Evolutionary conservation across 2,888 invertebrate species (phyloP), one percentile per base, ranked within the genome.

Genomic region (Phyllotreta cruciferae): DNA sequence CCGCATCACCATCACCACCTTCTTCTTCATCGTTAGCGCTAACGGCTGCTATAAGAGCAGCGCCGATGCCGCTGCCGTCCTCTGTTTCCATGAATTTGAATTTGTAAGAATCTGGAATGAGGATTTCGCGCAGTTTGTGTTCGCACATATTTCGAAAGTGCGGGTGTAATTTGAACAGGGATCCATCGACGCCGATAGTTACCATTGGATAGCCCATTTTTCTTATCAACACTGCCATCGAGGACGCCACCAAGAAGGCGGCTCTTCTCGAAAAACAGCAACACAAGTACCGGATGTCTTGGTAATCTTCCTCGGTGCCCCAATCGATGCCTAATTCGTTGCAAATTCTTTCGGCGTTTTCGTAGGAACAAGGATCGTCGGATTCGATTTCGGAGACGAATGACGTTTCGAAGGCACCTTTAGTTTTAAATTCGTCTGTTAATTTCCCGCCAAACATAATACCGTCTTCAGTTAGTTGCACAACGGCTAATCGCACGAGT

Each of bases 131-230:
- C 52, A 72, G 66, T 57, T 72, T 70, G 36, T 64, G 64, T 56
- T 67, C 66, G 64, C 70, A 67, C 35, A 66, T 14, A 36, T 68
- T 61, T 44, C 70, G 84, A 87, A 98, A 98, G 83, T 94, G 92
- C 5, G 98, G 98, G 82, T 98, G 98, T 86, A 93, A 97, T 74
- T 98, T 89, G 84, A 97, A 98, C 10, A 98, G 93, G 65, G 96
- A 96, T 68, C 98, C 98, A 82, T 98, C 98, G 75, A 98, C 94
- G 69, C 96, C 98, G 58, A 98, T 92, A 5, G 96, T 96, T 62
- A 96, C 93, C 71, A 87, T 87, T 35, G 92, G 88, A 77, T 94
- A 91, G 67, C 87, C 85, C 89, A 98, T 96, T 83, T 94, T 94
- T 81, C 96, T 94, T 70, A 99, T 86, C 45, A 99, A 85, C 44